These are phyloP conservation scores for Piezodorus guildinii DNA, from an alignment of 1,140 invertebrate genomes.

Conservation along the genomic window DNA sequence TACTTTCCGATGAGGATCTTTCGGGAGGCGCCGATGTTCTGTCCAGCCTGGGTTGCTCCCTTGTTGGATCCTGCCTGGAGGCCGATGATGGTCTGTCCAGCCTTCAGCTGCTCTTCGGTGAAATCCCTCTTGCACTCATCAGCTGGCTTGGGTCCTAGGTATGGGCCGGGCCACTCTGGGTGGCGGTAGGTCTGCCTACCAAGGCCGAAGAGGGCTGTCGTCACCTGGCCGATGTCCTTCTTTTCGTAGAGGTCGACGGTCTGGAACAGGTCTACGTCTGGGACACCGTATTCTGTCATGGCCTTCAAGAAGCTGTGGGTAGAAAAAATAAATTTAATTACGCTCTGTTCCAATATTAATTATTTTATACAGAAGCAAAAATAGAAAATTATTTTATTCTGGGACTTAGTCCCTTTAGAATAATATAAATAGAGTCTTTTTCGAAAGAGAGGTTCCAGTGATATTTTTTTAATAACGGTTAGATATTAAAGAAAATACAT, in stretches of 20 bases:
- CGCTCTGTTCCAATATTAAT: too few species aligned
- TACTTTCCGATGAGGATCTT: constrained; percentile 75
- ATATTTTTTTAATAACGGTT: too few species aligned
- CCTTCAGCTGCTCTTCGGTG: constrained; percentile 72
- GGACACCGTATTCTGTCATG: constrained; percentile 73
- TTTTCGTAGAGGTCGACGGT: constrained; percentile 87
- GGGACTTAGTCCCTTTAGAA: too few species aligned
- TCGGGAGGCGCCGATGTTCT: constrained; percentile 77
- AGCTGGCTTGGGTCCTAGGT: constrained; percentile 68
- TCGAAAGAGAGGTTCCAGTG: too few species aligned
- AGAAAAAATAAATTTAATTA: too few species aligned
- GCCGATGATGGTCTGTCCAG: constrained; percentile 75
- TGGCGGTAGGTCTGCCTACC: constrained; percentile 80
- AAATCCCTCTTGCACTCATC: constrained; percentile 83
- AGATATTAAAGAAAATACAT: too few species aligned
- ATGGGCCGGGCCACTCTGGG: constrained; percentile 76
- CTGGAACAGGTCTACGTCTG: constrained; percentile 84
- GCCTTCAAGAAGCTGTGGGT: constrained; percentile 71
- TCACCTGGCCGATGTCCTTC: constrained; percentile 83
- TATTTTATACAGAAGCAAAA: too few species aligned
- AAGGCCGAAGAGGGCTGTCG: constrained; percentile 74
- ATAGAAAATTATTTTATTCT: too few species aligned
- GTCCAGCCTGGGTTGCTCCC: constrained; percentile 74
- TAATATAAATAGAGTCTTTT: too few species aligned
- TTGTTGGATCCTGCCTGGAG: constrained; percentile 88